Base-by-base conservation (phyloP, 2,113 vertebrate genomes). In the Colaptes auratus region DNA sequence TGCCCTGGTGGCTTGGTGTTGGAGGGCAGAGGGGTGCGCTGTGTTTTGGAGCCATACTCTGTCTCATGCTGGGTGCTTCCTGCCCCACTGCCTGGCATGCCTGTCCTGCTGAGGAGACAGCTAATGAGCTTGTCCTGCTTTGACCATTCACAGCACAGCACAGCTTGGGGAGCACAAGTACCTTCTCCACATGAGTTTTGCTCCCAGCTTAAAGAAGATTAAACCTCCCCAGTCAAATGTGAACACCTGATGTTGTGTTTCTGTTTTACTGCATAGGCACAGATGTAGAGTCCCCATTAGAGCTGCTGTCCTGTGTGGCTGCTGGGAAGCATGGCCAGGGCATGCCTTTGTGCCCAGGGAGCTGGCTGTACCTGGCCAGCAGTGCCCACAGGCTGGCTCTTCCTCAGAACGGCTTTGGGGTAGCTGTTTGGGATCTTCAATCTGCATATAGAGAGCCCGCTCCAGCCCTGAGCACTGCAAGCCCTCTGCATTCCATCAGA, bases 1-100 rank as follows among this genome's bases (percentile, higher is more conserved):
- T 31, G 50, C 17, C 0, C 0, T 0, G 3, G 15, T 2, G 0
- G 3, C 23, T 4, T 1, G 3, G 0, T 44, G 66, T 6, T 0
- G 0, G 17, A n/a, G 77, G n/a, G 12, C 30, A 3, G 50, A 42
- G 18, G 23, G 17, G 2, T 65, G 52, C 10, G 6, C 42, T 53
- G 3, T 8, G 36, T 8, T 3, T 24, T 0, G 0, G 53, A 12
- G 28, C 18, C 1, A 1, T 0, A 0, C 9, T 65, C 6, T 0
- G 0, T 17, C 42, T 64, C 6, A 0, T 4, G 19, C 5, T 1
- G 1, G 25, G 58, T 17, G 6, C 30, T 67, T 24, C 28, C 35
- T 7, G 48, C 59, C 30, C 67, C 73, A 5, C 16, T 3, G 9
- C 60, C 56, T 35, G 17, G 2, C 0, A 0, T 23, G 24, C 36